These are phyloP conservation scores for Lutjanus erythropterus DNA, from an alignment of 2,113 vertebrate genomes.

Conservation along the genomic window DNA sequence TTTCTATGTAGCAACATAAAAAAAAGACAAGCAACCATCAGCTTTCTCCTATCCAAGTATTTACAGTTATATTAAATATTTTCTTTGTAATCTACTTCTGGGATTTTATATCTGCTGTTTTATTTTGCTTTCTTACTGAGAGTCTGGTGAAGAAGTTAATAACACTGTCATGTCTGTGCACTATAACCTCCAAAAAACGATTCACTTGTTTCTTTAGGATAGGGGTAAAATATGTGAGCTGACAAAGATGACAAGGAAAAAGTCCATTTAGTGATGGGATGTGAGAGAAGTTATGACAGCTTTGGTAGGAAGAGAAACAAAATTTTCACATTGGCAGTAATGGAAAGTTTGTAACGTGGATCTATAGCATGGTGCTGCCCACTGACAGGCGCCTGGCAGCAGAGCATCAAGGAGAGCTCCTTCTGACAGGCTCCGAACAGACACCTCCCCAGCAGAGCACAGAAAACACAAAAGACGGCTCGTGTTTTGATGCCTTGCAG, in stretches of 20 bases:
- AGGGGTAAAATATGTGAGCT: background rate
- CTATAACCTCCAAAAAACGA: too few species aligned
- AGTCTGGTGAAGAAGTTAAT: too few species aligned
- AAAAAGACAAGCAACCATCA: too few species aligned
- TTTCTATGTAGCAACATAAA: too few species aligned
- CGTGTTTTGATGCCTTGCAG: conserved; percentile 30
- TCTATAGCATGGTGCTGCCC: conserved; percentile 18
- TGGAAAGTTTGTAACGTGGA: conserved; percentile 34
- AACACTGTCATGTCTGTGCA: too few species aligned
- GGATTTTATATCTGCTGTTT: too few species aligned
- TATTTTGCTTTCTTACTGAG: too few species aligned
- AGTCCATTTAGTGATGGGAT: background rate
- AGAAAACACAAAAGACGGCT: conserved; percentile 16
- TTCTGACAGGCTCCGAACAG: conserved; percentile 43
- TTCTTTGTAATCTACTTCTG: too few species aligned
- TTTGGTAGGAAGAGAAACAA: conserved; percentile 20
- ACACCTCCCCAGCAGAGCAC: conserved; percentile 20
- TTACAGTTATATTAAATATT: too few species aligned
- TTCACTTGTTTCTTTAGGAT: too few species aligned
- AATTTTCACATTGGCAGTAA: conserved; percentile 18
- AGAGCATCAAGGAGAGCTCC: conserved; percentile 41
- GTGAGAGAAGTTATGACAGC: conserved; percentile 34
- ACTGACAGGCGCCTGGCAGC: conserved; percentile 47
- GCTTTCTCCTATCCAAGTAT: too few species aligned
- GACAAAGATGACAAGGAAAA: background rate